Evolutionary conservation across 1,140 invertebrate species (phyloP), one percentile per base, ranked within the genome.

Genomic region (Aleiodes sp.): DNA sequence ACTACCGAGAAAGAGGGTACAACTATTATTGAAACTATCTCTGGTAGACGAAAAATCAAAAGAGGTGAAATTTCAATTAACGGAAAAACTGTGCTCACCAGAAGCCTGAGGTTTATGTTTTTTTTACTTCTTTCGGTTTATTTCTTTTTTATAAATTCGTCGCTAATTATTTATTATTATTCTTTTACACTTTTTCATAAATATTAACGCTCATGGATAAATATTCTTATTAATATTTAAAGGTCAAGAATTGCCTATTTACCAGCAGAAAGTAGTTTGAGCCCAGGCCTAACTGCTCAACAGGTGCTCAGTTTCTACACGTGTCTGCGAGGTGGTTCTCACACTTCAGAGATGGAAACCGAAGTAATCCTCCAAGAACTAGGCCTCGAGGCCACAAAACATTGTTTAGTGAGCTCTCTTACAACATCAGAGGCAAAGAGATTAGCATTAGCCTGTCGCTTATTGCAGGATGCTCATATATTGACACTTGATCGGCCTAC

Each of bases 401-500:
- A 92, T 90, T 81, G 93, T 94, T 7, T 91, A 87, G 46, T 89
- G 88, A 69, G 82, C 19, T 78, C 82, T 0, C 87, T 98, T 57
- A 98, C 96, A 0, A 90, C 92, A 4, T 96, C 96, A 1, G 96
- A 98, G 83, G 89, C 91, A 64, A 88, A 93, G 71, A 88, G 96
- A 71, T 82, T 98, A 2, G 94, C 94, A 70, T 91, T 98, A 1
- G 96, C 95, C 0, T 95, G 94, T 78, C 93, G 96, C 74, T 85
- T 98, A 14, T 82, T 98, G 12, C 88, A 96, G 6, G 92, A 94
- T 79, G 91, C 92, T 59, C 94, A 96, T 63, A 89, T 98, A 33
- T 86, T 98, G 0, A 88, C 96, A 1, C 84, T 98, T 24, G 96
- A 98, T 79, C 93, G 96, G 82, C 94, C 96, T 2, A 96, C 95